A percentile compares a stretch with the other conserved stretches of the same genome.
These are phyloP conservation scores for Allolobophora icterica DNA, from an alignment of 2,888 invertebrate genomes.

Conservation along the genomic window DNA sequence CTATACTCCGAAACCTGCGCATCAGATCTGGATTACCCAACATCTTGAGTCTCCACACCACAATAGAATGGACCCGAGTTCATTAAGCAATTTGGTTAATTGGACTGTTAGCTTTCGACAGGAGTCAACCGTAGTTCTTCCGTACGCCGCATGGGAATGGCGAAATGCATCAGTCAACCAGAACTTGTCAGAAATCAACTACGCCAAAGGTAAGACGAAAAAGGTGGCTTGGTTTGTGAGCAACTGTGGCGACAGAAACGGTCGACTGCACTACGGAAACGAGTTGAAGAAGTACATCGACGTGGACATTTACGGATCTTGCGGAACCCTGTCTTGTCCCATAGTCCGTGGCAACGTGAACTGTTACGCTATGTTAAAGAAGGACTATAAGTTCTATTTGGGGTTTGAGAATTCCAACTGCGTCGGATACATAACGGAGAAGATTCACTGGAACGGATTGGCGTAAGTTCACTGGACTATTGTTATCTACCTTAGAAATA, in stretches of 20 bases:
- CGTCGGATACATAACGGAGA: constrained; percentile 50
- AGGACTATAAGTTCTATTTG: constrained; percentile 48
- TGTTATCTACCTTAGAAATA: no score
- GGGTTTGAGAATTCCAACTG: constrained; percentile 50
- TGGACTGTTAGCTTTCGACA: constrained; percentile 95
- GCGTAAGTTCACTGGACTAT: constrained; percentile 35
- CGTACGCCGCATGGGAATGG: constrained; percentile 87
- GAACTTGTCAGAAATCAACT: constrained; percentile 38
- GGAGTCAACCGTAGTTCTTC: constrained; percentile 93
- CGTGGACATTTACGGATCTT: constrained; percentile 63
- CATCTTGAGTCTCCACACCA: constrained; percentile 80
- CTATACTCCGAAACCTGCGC: constrained; percentile 32
- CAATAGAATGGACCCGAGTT: background rate
- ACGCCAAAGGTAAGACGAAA: constrained; percentile 83
- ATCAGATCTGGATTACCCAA: constrained; percentile 80
- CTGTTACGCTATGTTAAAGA: constrained; percentile 38
- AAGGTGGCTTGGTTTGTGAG: constrained; percentile 97
- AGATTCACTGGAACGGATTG: constrained; percentile 46
- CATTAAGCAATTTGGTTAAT: constrained; percentile 71
- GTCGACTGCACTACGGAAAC: constrained; percentile 83
- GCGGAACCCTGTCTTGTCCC: constrained; percentile 80
- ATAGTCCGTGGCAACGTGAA: constrained; percentile 27
- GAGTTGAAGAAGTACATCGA: constrained; percentile 82
- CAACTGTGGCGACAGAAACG: constrained; percentile 91
- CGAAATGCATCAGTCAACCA: constrained; percentile 32